Percentiles rank a stretch among this genome's conserved stretches.
phyloP scores from a whole-genome alignment of 2,113 vertebrate species.

The Daubentonia madagascariensis region DNA sequence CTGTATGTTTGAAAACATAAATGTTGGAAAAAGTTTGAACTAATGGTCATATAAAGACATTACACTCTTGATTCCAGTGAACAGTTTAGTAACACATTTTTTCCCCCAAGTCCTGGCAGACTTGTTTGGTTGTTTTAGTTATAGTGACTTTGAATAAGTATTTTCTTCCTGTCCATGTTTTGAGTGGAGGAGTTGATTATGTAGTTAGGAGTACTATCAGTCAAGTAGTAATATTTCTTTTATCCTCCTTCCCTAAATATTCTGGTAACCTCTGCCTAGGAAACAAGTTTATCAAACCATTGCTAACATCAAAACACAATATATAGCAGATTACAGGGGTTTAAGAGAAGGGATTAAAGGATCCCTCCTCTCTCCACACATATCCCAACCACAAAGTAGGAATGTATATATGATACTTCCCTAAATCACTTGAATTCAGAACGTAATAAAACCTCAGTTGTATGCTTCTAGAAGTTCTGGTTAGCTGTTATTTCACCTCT shows the following conservation, averaged over 20 bases:
- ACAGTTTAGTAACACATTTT: neutral
- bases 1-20: neutral
- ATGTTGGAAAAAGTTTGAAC: neutral
- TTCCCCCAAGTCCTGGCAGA: neutral
- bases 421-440: neutral
- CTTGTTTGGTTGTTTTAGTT: neutral
- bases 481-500: neutral
- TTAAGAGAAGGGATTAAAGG: neutral
- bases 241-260: neutral
- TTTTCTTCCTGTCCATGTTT: neutral
- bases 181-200: neutral
- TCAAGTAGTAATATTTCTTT: neutral
- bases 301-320: neutral
- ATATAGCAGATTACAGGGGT: neutral
- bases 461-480: neutral
- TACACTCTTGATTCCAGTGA: neutral
- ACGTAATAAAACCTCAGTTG: neutral
- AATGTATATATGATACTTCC: neutral
- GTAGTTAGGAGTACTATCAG: neutral
- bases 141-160: neutral
- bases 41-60: neutral
- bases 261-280: neutral
- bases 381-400: neutral
- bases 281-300: neutral
- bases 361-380: rapidly evolving